Evolutionary conservation across 1,140 invertebrate species (phyloP).

Genomic region (Sycobia sp.): DNA sequence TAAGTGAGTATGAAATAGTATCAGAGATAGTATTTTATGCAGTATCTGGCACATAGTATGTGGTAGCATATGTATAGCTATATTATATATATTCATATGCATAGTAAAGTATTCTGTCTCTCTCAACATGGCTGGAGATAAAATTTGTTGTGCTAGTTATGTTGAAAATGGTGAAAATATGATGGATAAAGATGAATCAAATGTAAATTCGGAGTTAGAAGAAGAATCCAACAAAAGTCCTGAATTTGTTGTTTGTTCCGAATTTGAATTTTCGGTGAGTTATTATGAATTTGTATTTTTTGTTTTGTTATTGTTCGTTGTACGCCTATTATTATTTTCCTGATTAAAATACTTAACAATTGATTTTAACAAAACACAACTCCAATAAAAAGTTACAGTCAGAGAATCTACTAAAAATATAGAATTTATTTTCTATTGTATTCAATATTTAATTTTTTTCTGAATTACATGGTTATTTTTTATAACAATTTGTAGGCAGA

Average conservation of each 20-base stretch:
- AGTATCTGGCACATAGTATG: too few relatives aligned
- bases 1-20: too few relatives aligned
- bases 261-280: conserved; percentile 57
- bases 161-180: conserved; percentile 47
- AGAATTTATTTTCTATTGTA: too few relatives aligned
- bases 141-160: conserved; percentile 45
- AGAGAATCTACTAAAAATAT: too few relatives aligned
- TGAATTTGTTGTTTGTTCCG: conserved; percentile 48
- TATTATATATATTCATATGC: not conserved
- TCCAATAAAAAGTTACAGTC: too few relatives aligned
- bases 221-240: conserved; percentile 44
- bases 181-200: conserved; percentile 45
- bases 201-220: conserved; percentile 44
- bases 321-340: too few relatives aligned
- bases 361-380: too few relatives aligned
- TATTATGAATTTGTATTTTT: conserved; percentile 9
- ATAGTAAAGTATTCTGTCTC: conserved; percentile 8
- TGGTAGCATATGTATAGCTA: not conserved
- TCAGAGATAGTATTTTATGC: too few relatives aligned
- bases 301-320: too few relatives aligned
- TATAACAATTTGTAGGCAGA: conserved; percentile 66
- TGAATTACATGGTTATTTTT: too few relatives aligned
- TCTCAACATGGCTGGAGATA: conserved; percentile 52
- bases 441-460: too few relatives aligned
- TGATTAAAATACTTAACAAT: not conserved